Base-by-base conservation (phyloP, 2,888 invertebrate genomes). In the Macaria liturata region DNA sequence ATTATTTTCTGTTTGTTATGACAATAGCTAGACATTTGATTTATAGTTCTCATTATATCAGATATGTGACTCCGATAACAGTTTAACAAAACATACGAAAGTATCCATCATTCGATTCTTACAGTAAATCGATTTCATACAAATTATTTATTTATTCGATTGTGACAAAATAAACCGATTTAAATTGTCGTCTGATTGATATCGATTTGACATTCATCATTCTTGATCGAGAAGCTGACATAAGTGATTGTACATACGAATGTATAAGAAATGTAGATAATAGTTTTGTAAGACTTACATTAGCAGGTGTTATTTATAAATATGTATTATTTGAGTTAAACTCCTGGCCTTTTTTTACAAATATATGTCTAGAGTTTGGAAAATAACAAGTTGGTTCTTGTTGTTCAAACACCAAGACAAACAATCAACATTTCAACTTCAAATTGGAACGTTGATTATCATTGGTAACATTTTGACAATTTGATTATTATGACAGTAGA, bases 11-110 rank as follows among this genome's bases (percentile, higher is more conserved):
- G 20, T 20, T 20, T 20, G 8, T 49, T 37, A 9, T 7, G 40
- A 49, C 37, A 40, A 46, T 7, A 31, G n/a, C 4, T 42, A 43
- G 34, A 40, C 42, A 45, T 61, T 54, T 62, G 57, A 62, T 62
- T 49, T 50, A 64, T 58, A 37, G 9, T 45, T 45, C 42, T 58
- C 40, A 54, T 65, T 65, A 62, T 62, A 57, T 46, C 32, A 53
- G 55, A 64, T 64, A 50, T 46, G 46, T 46, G 42, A 49, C 49
- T 50, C 47, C 7, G 54, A 57, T 53, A 57, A 48, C 7, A 52
- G 44, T 44, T 46, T 9, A 46, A 50, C 49, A 50, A 59, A 51
- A 57, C 47, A 57, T 46, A 49, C 32, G 9, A 50, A 40, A 43
- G 49, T 37, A 61, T 57, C 44, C 47, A 61, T 61, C 49, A 59